These are phyloP conservation scores for Albula glossodonta DNA, from an alignment of 2,113 vertebrate species.

Conservation along the genomic window DNA sequence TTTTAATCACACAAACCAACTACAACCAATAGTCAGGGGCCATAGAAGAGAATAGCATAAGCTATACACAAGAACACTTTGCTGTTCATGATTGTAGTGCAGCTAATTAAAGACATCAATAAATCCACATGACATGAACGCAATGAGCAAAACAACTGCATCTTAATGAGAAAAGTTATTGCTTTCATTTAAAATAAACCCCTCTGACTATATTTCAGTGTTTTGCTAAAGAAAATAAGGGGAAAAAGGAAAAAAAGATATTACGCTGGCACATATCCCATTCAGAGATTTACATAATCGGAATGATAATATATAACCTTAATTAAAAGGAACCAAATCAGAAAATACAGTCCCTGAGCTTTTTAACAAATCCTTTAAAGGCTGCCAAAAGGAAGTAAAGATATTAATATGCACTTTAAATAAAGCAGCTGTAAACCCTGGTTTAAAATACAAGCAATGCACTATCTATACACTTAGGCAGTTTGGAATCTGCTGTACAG, in stretches of 20 bases:
- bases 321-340: neutral
- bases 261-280: neutral
- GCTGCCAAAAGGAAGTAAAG: neutral
- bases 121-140: neutral
- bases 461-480: neutral
- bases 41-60: constrained; percentile 20
- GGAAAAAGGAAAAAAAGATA: neutral
- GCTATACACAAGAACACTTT: neutral
- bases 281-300: neutral
- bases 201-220: neutral
- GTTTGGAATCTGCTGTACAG: neutral
- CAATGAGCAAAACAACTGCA: neutral
- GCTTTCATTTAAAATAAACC: neutral
- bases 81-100: neutral
- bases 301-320: neutral
- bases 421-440: neutral
- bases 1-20: constrained; percentile 56
- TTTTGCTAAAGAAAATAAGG: no score
- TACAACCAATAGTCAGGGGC: constrained; percentile 49
- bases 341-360: neutral
- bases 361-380: neutral
- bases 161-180: neutral
- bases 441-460: neutral
- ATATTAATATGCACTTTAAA: neutral
- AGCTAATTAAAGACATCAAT: constrained; percentile 8